phyloP scores from a whole-genome alignment of 1,140 invertebrate genomes.

The Lepidotrigona ventralis region DNA sequence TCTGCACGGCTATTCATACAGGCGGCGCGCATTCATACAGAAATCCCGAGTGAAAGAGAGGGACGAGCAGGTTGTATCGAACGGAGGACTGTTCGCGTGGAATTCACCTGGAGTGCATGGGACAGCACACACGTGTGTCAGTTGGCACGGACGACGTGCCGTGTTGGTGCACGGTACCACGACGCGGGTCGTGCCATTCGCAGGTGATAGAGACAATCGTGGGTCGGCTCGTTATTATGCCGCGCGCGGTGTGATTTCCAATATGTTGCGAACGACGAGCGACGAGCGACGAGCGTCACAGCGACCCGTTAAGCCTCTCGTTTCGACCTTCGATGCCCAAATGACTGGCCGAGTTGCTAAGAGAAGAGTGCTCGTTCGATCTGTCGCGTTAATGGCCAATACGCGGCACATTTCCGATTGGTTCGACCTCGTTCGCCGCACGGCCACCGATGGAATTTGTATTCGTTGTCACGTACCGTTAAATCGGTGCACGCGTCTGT shows the following conservation, averaged over 20 bases:
- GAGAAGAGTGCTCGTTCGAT: constrained; percentile 53
- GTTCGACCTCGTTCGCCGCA: constrained; percentile 3
- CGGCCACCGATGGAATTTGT: constrained; percentile 9
- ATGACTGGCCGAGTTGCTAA: constrained; percentile 17
- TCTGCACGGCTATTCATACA: constrained; percentile 52
- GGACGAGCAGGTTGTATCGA: constrained; percentile 35
- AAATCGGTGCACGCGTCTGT: neutral
- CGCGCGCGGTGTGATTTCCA: constrained; percentile 62
- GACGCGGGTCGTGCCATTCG: constrained; percentile 30
- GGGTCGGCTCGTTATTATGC: constrained; percentile 63
- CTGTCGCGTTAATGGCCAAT: constrained; percentile 59
- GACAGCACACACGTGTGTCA: constrained; percentile 19
- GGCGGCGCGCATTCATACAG: neutral
- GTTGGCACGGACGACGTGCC: no score
- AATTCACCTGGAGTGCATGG: constrained; percentile 36
- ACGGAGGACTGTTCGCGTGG: constrained; percentile 7
- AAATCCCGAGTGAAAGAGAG: neutral
- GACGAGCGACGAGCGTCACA: constrained; percentile 35
- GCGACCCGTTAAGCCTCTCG: constrained; percentile 42
- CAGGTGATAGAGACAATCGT: constrained; percentile 68
- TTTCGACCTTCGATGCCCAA: constrained; percentile 35
- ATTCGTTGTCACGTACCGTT: neutral
- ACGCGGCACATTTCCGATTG: constrained; percentile 61
- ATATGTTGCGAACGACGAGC: constrained; percentile 47
- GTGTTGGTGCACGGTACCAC: neutral